phyloP scores from a whole-genome alignment of 2,888 invertebrate species.

The Esperia sulphurella region DNA sequence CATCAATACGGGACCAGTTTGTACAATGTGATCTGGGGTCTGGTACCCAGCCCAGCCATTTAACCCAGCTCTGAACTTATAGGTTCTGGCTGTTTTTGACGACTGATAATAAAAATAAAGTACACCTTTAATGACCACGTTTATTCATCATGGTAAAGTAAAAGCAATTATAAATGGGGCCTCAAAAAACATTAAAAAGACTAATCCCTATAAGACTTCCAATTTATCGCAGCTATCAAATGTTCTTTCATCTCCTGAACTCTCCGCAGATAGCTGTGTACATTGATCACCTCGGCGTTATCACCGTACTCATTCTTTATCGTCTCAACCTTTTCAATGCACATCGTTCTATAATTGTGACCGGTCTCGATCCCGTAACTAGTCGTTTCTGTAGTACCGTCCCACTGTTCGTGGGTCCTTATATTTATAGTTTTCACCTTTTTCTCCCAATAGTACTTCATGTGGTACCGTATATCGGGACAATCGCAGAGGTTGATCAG shows the following conservation, averaged over 20 bases:
- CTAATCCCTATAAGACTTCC: conserved; percentile 42
- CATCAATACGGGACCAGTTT: no score
- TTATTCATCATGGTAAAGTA: background rate
- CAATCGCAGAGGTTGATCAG: conserved; percentile 64
- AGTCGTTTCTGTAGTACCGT: conserved; percentile 51
- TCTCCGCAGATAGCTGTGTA: conserved; percentile 49
- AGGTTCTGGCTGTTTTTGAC: no score
- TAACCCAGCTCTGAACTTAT: no score
- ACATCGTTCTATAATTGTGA: conserved; percentile 59
- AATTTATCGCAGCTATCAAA: conserved; percentile 49
- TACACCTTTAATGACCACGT: no score
- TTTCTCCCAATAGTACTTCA: conserved; percentile 43
- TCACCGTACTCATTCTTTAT: conserved; percentile 56
- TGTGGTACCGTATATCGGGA: conserved; percentile 53
- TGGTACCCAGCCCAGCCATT: no score
- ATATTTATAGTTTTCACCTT: conserved; percentile 37
- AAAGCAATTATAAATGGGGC: background rate
- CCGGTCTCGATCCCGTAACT: conserved; percentile 49
- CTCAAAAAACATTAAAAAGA: background rate
- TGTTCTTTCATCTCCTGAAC: conserved; percentile 38
- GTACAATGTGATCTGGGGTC: no score
- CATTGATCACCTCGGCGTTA: conserved; percentile 44
- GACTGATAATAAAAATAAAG: no score
- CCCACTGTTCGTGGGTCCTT: conserved; percentile 55
- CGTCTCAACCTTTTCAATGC: conserved; percentile 50